A percentile compares a stretch with the other conserved stretches of the same genome.
phyloP scores from a whole-genome alignment of 2,113 vertebrate genomes.

The Odocoileus virginianus region DNA sequence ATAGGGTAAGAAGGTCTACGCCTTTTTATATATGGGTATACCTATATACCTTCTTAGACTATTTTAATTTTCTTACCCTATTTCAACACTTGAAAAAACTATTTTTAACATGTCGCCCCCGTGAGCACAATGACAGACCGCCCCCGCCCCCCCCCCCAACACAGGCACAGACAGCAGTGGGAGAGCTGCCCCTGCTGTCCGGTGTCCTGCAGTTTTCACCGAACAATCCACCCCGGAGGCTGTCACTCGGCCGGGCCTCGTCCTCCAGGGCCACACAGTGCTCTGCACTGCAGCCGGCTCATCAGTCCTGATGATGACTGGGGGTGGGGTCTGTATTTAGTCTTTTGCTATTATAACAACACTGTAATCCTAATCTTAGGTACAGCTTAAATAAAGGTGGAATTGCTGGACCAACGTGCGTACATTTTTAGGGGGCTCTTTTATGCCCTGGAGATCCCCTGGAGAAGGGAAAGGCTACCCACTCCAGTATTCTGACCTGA shows the following conservation, averaged over 20 bases:
- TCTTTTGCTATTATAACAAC: not conserved
- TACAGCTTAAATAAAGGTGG: not conserved
- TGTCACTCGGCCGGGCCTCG: not conserved
- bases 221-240: not conserved
- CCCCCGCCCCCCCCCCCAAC: too few species aligned
- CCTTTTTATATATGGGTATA: not conserved
- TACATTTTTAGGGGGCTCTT: not conserved
- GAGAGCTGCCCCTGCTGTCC: accelerated
- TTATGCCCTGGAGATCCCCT: not conserved
- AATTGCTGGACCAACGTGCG: not conserved
- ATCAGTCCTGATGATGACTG: not conserved
- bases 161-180: too few species aligned
- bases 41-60: not conserved
- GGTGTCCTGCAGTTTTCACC: not conserved
- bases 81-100: not conserved
- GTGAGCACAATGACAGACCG: not conserved
- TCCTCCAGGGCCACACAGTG: not conserved
- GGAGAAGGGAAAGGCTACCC: not conserved
- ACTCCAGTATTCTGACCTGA: not conserved
- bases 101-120: not conserved
- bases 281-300: not conserved
- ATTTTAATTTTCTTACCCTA: not conserved
- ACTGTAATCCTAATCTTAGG: not conserved
- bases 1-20: not conserved
- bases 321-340: not conserved